Conservation (phyloP, 2,113 vertebrate species). For the Pipa parva region DNA sequence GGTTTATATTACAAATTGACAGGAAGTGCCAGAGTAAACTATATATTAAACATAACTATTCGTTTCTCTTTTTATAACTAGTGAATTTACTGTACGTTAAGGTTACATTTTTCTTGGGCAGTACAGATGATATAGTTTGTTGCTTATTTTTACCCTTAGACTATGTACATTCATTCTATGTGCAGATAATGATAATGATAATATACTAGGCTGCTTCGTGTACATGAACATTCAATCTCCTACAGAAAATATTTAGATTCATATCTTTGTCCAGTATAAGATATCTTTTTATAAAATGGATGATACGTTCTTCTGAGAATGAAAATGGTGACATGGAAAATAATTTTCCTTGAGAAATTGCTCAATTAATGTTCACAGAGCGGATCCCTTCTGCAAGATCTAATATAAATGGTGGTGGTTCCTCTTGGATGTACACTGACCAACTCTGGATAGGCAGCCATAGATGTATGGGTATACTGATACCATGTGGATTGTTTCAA, state of each 20-base stretch:
- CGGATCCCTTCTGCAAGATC: conserved; percentile 47
- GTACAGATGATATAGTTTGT: too few species aligned
- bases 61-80: too few species aligned
- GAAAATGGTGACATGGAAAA: conserved; percentile 52
- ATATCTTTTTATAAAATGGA: conserved; percentile 53
- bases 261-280: conserved; percentile 25
- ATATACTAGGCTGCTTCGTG: not conserved
- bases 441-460: conserved; percentile 2
- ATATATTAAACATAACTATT: too few species aligned
- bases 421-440: conserved; percentile 1
- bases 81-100: too few species aligned
- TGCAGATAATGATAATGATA: too few species aligned
- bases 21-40: too few species aligned
- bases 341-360: conserved; percentile 59
- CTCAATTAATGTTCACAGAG: conserved; percentile 57
- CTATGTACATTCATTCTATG: too few species aligned
- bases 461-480: too few species aligned
- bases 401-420: conserved; percentile 4
- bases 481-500: too few species aligned
- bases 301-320: conserved; percentile 51
- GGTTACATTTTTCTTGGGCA: too few species aligned
- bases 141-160: too few species aligned
- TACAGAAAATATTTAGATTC: not conserved
- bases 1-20: too few species aligned
- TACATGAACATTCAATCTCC: not conserved